Conservation (phyloP, 2,888 invertebrate genomes). For the Neoaliturus tenellus region DNA sequence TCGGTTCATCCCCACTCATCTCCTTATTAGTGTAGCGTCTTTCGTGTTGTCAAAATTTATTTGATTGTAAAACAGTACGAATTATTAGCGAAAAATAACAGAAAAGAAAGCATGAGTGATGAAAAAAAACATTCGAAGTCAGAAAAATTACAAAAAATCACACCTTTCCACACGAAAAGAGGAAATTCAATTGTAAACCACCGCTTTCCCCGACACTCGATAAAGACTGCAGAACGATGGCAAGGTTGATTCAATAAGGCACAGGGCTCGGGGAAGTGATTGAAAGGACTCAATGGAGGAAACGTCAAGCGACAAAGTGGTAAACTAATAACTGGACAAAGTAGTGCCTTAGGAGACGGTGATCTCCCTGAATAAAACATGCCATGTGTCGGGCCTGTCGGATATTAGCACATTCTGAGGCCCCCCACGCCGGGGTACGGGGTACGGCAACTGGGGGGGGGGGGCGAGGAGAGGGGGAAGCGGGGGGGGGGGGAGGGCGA, state of each 20-base stretch:
- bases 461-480: conserved; percentile 16
- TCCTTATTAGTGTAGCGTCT: too few species aligned
- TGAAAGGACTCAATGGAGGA: background rate
- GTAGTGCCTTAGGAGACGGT: background rate
- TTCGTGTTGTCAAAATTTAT: too few species aligned
- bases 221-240: background rate
- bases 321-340: conserved; percentile 43
- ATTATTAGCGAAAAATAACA: too few species aligned
- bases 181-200: background rate
- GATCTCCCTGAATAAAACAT: conserved; percentile 45
- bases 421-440: background rate
- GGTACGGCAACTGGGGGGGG: background rate
- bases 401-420: background rate
- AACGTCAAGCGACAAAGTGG: background rate
- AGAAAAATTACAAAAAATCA: too few species aligned
- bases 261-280: background rate
- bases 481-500: conserved; percentile 22
- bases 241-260: conserved; percentile 10
- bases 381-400: background rate
- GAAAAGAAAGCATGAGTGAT: too few species aligned
- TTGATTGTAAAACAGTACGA: too few species aligned
- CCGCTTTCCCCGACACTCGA: background rate
- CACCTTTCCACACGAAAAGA: background rate
- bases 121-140: too few species aligned
- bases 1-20: too few species aligned